Percentiles rank a stretch among this genome's conserved stretches.
phyloP scores from a whole-genome alignment of 2,888 invertebrate species.

The Dryomyza anilis region DNA sequence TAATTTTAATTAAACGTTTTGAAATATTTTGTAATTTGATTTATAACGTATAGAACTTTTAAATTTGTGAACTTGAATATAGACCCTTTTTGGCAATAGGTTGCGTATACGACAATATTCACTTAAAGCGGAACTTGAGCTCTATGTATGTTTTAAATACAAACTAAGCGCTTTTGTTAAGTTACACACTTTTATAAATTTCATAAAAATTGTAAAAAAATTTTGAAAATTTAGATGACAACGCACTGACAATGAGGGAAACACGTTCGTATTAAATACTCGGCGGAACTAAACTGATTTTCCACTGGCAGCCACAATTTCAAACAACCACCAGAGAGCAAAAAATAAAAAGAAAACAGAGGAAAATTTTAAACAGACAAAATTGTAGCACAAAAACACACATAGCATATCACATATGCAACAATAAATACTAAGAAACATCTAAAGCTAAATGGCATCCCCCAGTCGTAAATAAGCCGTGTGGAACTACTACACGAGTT shows the following conservation, averaged over 20 bases:
- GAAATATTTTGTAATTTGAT: too few species aligned
- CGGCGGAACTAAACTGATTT: conserved; percentile 16
- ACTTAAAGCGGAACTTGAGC: too few species aligned
- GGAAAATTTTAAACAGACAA: conserved; percentile 14
- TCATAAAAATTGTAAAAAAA: too few species aligned
- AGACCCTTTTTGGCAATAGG: too few species aligned
- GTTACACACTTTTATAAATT: too few species aligned
- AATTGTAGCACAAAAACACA: neutral
- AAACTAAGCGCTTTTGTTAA: too few species aligned
- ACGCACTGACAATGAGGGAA: neutral
- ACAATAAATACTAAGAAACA: neutral
- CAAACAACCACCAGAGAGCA: conserved; percentile 14
- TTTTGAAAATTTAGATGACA: too few species aligned
- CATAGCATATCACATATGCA: neutral
- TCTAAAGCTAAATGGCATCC: neutral
- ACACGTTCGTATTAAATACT: conserved; percentile 18
- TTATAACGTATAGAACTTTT: too few species aligned
- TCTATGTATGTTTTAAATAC: too few species aligned
- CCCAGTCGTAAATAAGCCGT: conserved; percentile 7
- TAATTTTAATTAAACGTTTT: too few species aligned
- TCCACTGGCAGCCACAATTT: neutral
- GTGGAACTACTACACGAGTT: neutral
- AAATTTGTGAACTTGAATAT: too few species aligned
- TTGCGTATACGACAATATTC: too few species aligned
- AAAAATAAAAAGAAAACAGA: conserved; percentile 10